Percentiles rank a stretch among this genome's conserved stretches.
Evolutionary conservation across 2,888 invertebrate genomes (phyloP).

Genomic region (Copidosoma aretas): DNA sequence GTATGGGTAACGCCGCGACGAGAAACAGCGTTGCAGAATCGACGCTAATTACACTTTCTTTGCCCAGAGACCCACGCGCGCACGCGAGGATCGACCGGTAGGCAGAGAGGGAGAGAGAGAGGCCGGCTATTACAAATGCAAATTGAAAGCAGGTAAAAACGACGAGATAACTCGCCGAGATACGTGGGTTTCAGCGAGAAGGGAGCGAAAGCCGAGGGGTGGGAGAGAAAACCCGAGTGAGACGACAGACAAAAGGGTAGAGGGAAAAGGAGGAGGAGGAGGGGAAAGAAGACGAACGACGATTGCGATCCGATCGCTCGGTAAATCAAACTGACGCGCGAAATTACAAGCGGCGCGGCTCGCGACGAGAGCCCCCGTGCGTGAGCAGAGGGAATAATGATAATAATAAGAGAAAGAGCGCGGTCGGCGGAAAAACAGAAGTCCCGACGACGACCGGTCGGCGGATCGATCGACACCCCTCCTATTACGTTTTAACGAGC

Average conservation of each 20-base stretch:
- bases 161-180: conserved; percentile 22
- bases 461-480: conserved; percentile 6
- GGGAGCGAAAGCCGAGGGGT: too few relatives aligned
- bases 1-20: background rate
- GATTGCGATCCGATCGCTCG: conserved; percentile 37
- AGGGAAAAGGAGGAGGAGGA: background rate
- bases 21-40: conserved; percentile 14
- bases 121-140: conserved; percentile 28
- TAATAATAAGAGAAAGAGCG: background rate
- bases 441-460: background rate
- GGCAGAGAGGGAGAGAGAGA: too few relatives aligned
- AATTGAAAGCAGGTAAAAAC: conserved; percentile 33
- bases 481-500: conserved; percentile 48
- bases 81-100: too few relatives aligned
- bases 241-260: too few relatives aligned
- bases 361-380: background rate
- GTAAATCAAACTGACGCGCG: conserved; percentile 35
- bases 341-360: conserved; percentile 30
- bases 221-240: too few relatives aligned
- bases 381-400: background rate
- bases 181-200: conserved; percentile 6
- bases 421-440: background rate
- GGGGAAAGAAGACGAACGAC: conserved; percentile 28
- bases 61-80: background rate
- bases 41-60: conserved; percentile 32